Base-by-base conservation (phyloP, 2,888 invertebrate species). In the Aphodius granarius region DNA sequence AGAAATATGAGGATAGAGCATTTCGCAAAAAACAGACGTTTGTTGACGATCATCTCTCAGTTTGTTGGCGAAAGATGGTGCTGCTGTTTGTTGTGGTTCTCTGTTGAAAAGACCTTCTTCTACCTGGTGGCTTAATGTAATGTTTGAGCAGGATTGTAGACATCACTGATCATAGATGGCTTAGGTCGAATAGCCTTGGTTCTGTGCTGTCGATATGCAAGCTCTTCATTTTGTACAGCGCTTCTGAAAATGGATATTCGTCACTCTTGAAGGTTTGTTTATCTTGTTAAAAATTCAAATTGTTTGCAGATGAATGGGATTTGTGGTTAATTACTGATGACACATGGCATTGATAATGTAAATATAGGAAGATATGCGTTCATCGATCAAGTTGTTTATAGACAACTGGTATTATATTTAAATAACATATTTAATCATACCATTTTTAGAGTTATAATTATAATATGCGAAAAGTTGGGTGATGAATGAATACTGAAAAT, bases 91-190 rank as follows among this genome's bases (percentile, higher is more conserved):
- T 65, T 63, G 71, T 75, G 21, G 76, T 64, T 43, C 68, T 66
- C 3, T 19, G 43, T 66, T 20, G 72, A n/a, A n/a, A n/a, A 72
- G 73, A 76, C 78, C 79, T 79, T 83, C 83, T 83, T 76, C 85
- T 85, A 80, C 86, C 86, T 75, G 86, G 86, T 78, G 86, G 86
- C 83, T 85, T 83, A 78, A 84, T 81, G 82, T 85, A 85, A 79
- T 82, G 81, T 77, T 68, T 70, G 19, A 63, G 70, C 19, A 70
- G 64, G 63, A 71, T 63, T 70, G 70, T 74, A 22, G 71, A 76
- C 76, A 76, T 76, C 71, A 76, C 76, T 76, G 73, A 76, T 43
- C 43, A 43, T 43, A 43, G 43, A 43, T 43, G 43, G 9, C 43
- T 6, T 43, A 6, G 6, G 13, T 6, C 13, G 43, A 43, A 13